Percentiles rank a stretch among this genome's conserved stretches.
phyloP scores from a whole-genome alignment of 1,140 invertebrate species.

The Drosophila ohnishii region DNA sequence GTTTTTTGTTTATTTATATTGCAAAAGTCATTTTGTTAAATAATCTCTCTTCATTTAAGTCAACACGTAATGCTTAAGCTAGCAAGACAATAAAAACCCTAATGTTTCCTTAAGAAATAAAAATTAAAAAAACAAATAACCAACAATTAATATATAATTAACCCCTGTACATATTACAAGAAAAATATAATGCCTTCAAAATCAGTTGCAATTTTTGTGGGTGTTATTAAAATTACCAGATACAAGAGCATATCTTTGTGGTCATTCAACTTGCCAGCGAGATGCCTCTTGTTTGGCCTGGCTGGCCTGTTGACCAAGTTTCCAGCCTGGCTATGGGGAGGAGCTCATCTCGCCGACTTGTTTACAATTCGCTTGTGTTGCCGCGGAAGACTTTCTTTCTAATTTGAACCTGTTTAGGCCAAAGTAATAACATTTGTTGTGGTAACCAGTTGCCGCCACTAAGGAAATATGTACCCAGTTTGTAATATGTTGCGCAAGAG shows the following conservation, averaged over 20 bases:
- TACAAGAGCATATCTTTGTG: conserved; percentile 33
- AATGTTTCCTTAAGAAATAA: conserved; percentile 1
- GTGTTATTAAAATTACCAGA: background rate
- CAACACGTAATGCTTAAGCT: conserved; percentile 3
- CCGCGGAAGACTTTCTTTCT: conserved; percentile 69
- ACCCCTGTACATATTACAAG: background rate
- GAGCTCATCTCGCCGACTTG: conserved; percentile 34
- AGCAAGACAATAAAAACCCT: background rate
- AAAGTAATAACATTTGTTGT: conserved; percentile 33
- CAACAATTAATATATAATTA: no score
- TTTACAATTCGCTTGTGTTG: conserved; percentile 60
- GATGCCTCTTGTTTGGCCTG: conserved; percentile 6
- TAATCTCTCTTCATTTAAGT: conserved; percentile 24
- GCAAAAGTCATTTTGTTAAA: conserved; percentile 32
- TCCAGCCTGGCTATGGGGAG: conserved; percentile 24
- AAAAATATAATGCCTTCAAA: background rate
- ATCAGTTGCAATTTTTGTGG: background rate
- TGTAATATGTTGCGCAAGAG: conserved; percentile 30
- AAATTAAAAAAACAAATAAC: background rate
- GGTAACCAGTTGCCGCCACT: conserved; percentile 34
- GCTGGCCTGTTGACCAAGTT: conserved; percentile 58
- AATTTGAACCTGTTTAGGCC: conserved; percentile 66
- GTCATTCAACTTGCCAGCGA: conserved; percentile 67
- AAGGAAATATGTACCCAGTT: conserved; percentile 38
- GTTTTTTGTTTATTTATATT: conserved; percentile 3